Evolutionary conservation across 2,888 invertebrate species (phyloP).

Genomic region (Watsonalla binaria): DNA sequence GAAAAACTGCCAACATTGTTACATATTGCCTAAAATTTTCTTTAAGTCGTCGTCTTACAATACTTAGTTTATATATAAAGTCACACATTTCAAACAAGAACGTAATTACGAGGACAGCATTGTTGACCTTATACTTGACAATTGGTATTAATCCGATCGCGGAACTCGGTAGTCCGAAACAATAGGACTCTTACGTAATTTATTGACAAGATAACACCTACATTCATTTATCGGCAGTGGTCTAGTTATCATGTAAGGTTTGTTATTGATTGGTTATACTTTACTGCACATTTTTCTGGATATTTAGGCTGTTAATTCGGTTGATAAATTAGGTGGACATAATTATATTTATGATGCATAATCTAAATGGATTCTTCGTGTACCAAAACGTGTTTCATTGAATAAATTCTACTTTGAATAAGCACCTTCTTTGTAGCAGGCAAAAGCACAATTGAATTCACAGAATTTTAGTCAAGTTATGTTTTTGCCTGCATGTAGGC

Average conservation of each 20-base stretch:
- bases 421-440: too few species aligned
- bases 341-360: background rate
- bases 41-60: background rate
- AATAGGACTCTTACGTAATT: conserved; percentile 28
- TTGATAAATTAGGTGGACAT: background rate
- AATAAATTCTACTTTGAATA: too few species aligned
- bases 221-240: conserved; percentile 9
- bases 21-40: background rate
- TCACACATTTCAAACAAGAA: background rate
- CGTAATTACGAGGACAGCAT: background rate
- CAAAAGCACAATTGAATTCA: too few species aligned
- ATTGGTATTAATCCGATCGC: conserved; percentile 29
- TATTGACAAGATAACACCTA: conserved; percentile 13
- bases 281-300: background rate
- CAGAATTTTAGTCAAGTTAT: too few species aligned
- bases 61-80: background rate
- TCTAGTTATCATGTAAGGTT: conserved; percentile 19
- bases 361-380: background rate
- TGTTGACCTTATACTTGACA: conserved; percentile 34
- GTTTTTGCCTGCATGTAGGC: too few species aligned
- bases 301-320: background rate
- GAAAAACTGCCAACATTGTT: conserved; percentile 3
- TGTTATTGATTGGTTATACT: conserved; percentile 6
- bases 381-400: too few species aligned
- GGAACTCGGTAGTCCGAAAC: conserved; percentile 33